These are phyloP conservation scores for Macroglossus sobrinus DNA, from an alignment of 2,113 vertebrate species.

Conservation along the genomic window DNA sequence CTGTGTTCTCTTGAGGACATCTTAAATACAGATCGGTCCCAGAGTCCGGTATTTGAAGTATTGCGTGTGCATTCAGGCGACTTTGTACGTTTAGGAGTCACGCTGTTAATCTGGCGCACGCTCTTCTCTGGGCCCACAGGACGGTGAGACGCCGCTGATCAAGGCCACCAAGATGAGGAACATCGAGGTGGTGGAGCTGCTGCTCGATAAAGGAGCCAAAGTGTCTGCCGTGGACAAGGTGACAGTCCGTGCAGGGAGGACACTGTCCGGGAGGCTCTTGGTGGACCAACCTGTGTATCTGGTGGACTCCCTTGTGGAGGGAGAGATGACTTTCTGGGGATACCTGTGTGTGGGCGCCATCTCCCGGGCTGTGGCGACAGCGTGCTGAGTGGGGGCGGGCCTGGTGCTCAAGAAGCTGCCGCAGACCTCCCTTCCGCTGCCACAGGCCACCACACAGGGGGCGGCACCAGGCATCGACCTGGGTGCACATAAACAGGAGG, in stretches of 20 bases:
- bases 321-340: background rate
- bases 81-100: background rate
- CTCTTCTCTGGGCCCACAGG: conserved; percentile 80
- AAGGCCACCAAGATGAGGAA: conserved; percentile 99
- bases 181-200: conserved; percentile 96
- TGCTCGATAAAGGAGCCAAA: conserved; percentile 97
- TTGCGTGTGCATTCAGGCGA: background rate
- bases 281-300: background rate
- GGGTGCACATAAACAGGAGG: background rate
- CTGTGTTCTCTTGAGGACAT: background rate
- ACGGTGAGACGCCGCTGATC: conserved; percentile 96
- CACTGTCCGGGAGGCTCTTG: accelerated
- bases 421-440: background rate
- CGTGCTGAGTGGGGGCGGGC: background rate
- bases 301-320: too few relatives aligned
- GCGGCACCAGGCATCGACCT: background rate
- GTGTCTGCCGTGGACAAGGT: conserved; percentile 98
- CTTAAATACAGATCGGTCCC: background rate
- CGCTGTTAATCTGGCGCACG: background rate
- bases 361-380: background rate
- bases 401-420: background rate
- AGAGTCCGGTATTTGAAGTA: background rate
- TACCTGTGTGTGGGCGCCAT: background rate
- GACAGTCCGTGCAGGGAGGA: background rate
- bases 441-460: background rate